A percentile compares a stretch with the other conserved stretches of the same genome.
Conservation (phyloP, 2,888 invertebrate genomes). For the Zaprionus lineosus region DNA sequence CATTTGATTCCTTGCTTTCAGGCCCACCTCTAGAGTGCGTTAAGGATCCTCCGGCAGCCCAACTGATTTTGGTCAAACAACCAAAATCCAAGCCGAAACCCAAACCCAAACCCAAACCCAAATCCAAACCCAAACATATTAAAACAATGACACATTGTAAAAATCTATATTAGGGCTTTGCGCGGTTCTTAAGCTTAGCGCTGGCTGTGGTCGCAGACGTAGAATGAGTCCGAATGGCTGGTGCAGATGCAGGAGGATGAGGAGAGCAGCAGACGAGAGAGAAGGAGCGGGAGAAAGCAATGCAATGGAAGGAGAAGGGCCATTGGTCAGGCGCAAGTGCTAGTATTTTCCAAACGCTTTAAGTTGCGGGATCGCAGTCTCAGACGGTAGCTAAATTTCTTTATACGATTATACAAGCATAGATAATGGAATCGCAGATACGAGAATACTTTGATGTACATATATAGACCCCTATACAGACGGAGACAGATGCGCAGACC, state of each 20-base stretch:
- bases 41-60: conserved; percentile 41
- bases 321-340: conserved; percentile 56
- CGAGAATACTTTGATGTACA: conserved; percentile 67
- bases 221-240: conserved; percentile 14
- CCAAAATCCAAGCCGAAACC: too few species aligned
- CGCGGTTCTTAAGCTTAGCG: conserved; percentile 66
- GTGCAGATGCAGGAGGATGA: neutral
- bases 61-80: conserved; percentile 41
- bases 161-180: conserved; percentile 72
- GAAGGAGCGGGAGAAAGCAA: conserved; percentile 1
- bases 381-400: conserved; percentile 69
- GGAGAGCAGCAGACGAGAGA: conserved; percentile 35
- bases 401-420: conserved; percentile 65
- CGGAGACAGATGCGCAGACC: conserved; percentile 17
- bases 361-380: conserved; percentile 49
- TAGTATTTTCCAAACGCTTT: conserved; percentile 69
- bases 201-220: conserved; percentile 58
- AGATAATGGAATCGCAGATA: conserved; percentile 43
- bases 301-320: conserved; percentile 7
- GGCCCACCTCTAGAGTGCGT: conserved; percentile 80
- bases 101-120: too few species aligned
- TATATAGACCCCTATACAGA: conserved; percentile 47
- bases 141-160: conserved; percentile 74
- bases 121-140: conserved; percentile 48
- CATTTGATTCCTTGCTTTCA: conserved; percentile 57